phyloP scores from a whole-genome alignment of 2,797 vertebrate species.

The Hozukius guyotensis region DNA sequence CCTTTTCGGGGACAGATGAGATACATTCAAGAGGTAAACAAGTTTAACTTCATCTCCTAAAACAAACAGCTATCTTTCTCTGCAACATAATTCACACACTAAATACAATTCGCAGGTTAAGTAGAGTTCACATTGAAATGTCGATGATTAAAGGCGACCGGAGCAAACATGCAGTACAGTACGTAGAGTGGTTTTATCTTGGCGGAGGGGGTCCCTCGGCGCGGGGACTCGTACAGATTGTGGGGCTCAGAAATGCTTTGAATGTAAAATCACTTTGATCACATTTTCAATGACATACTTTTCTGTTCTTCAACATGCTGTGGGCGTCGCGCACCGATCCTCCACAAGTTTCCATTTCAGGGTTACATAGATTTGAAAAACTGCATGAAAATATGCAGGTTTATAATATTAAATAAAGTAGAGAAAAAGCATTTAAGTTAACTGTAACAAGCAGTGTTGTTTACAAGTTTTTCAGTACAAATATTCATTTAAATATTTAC shows the following conservation, averaged over 20 bases:
- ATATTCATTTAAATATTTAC: conserved; percentile 10
- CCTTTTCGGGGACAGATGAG: conserved; percentile 39
- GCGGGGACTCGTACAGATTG: background rate
- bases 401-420: conserved; percentile 19
- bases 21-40: conserved; percentile 76
- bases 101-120: conserved; percentile 50
- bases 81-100: conserved; percentile 47
- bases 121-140: conserved; percentile 53
- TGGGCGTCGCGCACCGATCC: background rate
- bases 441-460: conserved; percentile 28
- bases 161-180: conserved; percentile 69
- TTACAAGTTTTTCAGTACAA: conserved; percentile 24
- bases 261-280: conserved; percentile 7
- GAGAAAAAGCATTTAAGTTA: conserved; percentile 15
- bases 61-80: conserved; percentile 34
- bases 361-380: conserved; percentile 14
- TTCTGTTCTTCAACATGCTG: conserved; percentile 58
- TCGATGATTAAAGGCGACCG: conserved; percentile 55
- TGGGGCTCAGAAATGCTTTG: conserved; percentile 64
- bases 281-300: conserved; percentile 44
- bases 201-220: conserved; percentile 7
- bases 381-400: conserved; percentile 44
- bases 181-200: conserved; percentile 53
- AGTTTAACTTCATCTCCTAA: conserved; percentile 29
- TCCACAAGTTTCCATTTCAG: background rate